Evolutionary conservation across 2,797 vertebrate species (phyloP).

Genomic region (Crenuchus spilurus): DNA sequence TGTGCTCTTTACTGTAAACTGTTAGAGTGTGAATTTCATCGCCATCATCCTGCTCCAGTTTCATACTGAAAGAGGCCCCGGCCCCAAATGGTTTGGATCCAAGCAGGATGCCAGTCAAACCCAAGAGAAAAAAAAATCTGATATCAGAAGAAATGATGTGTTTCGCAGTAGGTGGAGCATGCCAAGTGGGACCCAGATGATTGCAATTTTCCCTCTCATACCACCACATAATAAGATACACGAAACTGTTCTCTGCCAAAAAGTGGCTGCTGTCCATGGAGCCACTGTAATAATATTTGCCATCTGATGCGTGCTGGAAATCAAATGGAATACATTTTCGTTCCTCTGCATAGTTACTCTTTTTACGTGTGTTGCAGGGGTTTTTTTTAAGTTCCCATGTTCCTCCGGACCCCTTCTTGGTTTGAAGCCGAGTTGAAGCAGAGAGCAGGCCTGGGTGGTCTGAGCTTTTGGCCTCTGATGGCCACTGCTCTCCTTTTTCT

Average conservation of each 20-base stretch:
- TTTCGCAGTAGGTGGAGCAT: constrained; percentile 62
- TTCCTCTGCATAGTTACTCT: constrained; percentile 37
- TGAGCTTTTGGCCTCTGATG: constrained; percentile 9
- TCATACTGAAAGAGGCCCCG: constrained; percentile 60
- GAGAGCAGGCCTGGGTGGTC: constrained; percentile 74
- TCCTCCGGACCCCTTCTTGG: constrained; percentile 54
- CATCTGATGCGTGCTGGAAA: constrained; percentile 73
- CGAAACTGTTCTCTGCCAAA: constrained; percentile 58
- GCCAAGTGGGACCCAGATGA: constrained; percentile 76
- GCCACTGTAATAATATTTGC: constrained; percentile 74
- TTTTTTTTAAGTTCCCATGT: constrained; percentile 64
- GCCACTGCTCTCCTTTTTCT: constrained; percentile 39
- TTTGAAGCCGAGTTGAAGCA: constrained; percentile 63
- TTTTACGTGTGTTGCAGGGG: constrained; percentile 61
- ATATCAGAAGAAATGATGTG: constrained; percentile 69
- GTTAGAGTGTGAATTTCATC: constrained; percentile 63
- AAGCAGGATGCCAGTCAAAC: constrained; percentile 64
- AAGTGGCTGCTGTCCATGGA: constrained; percentile 66
- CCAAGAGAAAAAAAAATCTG: constrained; percentile 50
- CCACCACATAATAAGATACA: constrained; percentile 75
- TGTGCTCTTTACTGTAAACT: constrained; percentile 49
- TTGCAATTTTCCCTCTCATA: constrained; percentile 76
- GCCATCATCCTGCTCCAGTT: constrained; percentile 64
- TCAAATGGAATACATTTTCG: constrained; percentile 70
- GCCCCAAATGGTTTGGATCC: constrained; percentile 64